A percentile compares a stretch with the other conserved stretches of the same genome.
Evolutionary conservation across 2,113 vertebrate species (phyloP).

Genomic region (Gallinago undulata): DNA sequence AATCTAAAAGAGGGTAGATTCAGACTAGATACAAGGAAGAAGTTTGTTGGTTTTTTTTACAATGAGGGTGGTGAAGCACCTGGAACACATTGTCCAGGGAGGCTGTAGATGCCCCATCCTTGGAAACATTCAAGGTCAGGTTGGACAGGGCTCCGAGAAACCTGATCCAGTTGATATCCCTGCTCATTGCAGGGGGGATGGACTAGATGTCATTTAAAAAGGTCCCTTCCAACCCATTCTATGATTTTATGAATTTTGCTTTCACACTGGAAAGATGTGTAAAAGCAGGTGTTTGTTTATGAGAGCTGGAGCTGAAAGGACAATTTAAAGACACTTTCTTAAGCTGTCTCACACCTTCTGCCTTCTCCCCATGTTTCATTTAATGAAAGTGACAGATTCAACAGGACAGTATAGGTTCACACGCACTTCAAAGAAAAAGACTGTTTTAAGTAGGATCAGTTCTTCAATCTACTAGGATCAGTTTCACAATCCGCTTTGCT

Average conservation of each 20-base stretch:
- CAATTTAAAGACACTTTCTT: neutral
- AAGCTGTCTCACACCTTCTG: neutral
- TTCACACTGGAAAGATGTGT: neutral
- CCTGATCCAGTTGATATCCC: neutral
- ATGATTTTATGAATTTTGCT: neutral
- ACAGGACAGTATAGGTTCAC: neutral
- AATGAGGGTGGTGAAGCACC: neutral
- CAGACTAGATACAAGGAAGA: neutral
- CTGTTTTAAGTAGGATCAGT: neutral
- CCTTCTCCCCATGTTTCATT: neutral
- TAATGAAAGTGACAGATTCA: neutral
- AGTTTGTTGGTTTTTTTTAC: neutral
- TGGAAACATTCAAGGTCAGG: too few species aligned
- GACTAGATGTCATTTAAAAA: neutral
- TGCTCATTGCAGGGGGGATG: neutral
- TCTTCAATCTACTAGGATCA: neutral
- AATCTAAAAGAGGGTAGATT: neutral
- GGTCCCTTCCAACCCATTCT: neutral
- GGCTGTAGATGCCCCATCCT: neutral
- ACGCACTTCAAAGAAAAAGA: neutral
- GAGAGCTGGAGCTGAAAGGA: neutral
- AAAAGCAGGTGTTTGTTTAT: neutral
- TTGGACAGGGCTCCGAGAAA: neutral
- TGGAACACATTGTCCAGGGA: neutral
- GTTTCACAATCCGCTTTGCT: neutral